Evolutionary conservation across 2,113 vertebrate genomes (phyloP), one percentile per base, ranked within the genome.

Genomic region (Marmota flaviventris): DNA sequence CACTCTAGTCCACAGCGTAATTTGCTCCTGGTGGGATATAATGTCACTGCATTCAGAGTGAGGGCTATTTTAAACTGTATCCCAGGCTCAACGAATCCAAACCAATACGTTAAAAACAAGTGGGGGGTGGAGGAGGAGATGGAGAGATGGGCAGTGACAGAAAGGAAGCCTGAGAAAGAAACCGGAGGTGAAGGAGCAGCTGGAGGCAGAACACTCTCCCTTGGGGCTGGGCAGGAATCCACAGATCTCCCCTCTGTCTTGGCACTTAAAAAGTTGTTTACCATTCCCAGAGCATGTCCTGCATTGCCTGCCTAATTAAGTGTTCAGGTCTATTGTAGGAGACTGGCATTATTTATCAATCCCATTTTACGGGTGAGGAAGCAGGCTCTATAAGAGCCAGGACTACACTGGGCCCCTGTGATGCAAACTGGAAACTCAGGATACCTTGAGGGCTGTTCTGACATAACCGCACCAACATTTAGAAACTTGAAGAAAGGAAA

Each of bases 121-220:
- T 98, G 98, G 98, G 98, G 98, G 88, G 79, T 17, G 29, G 34
- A 11, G 9, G 25, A 65, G 20, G 39, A 42, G 34, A 73, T 45
- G 39, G n/a, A 24, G 51, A 94, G 24, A 32, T 61, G n/a, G 17
- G 24, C 3, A 42, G 17, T 9, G 32, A 97, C 97, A 98, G 97
- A 65, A 45, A 91, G 7, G 18, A 76, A 63, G 51, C 56, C 27
- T 24, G 0, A 3, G 17, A 81, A 58, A 58, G 94, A 51, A 95
- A 84, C 94, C 97, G 32, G 63, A 76, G 27, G 83, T 39, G 78
- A 97, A 89, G 56, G 37, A 77, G 63, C 25, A 65, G 42, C 18
- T 42, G 58, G 10, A 93, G 27, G 16, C 70, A 79, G 39, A 29
- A 70, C 34, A 20, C 14, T 20, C 8, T 32, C 37, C 39, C 17